Base-by-base conservation (phyloP, 2,888 invertebrate genomes). In the Oligia fasciuncula region DNA sequence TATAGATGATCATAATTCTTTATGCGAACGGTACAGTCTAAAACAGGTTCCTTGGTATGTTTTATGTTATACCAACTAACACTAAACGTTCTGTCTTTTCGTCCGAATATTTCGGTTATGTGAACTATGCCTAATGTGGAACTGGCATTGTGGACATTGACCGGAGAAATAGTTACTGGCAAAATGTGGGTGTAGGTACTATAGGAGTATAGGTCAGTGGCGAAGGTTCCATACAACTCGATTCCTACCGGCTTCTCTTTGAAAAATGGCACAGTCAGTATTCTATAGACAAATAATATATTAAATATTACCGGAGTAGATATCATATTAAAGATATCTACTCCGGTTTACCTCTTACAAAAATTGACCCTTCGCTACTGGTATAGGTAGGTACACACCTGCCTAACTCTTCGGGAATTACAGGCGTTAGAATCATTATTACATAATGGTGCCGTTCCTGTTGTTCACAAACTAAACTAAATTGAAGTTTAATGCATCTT, bases 61-160 rank as follows among this genome's bases (percentile, higher is more conserved):
- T 92, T 91, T 91, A 90, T 93, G 90, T 89, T 92, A 90, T 93
- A 92, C 91, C 91, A 92, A 92, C 91, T 87, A 92, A 91, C 88
- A 93, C 93, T 93, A 93, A 93, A 92, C 91, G 92, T 90, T 91
- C 90, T 91, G 91, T 92, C 91, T 91, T 93, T 93, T 94, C 92
- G 93, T 93, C 93, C 92, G 93, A 93, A 94, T 95, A 94, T 92
- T 93, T 93, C 83, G 92, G 86, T 95, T 94, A 92, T 93, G 93
- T 94, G 76, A 86, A 80, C 80, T 88, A 87, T 89, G 86, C 88
- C 91, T 91, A 92, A 93, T 91, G 90, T 90, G 46, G 51, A 73
- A 75, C 49, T 57, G 65, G 5, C 23, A 60, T 13, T 73, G 13
- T 76, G 54, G 13, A 60, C 57, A 13, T 60, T 60, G 57, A 60